Base-by-base conservation (phyloP, 2,113 vertebrate species). In the Podarcis cretensis region DNA sequence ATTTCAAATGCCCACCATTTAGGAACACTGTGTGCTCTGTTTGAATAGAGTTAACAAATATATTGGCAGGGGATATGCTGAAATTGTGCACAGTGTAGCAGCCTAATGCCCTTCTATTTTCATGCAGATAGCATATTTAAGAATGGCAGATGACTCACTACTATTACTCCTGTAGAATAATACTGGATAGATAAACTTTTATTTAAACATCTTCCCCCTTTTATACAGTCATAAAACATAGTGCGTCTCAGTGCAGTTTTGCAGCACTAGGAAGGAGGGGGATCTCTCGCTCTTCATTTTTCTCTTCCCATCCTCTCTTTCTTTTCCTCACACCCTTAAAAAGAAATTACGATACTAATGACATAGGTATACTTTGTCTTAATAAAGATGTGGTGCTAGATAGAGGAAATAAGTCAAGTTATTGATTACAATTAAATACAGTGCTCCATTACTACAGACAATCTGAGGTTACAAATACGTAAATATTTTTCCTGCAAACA, bases 91-190 rank as follows among this genome's bases (percentile, higher is more conserved):
- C 21, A 43, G 8, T 85, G 73, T 87, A 71, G 76, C 21, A 63
- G 23, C 30, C 65, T 59, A 83, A 83, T 83, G 63, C 35, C 63
- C 80, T 30, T 83, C 59, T 83, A 59, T 90, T 83, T 83, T 73
- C 71, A 81, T 69, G 57, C 4, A 35, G 66, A 35, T 73, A 37
- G 66, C 68, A 54, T 35, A 76, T 81, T 89, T 81, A 89, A 66
- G 6, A 40, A 35, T 66, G 25, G n/a, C 18, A 37, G 73, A 76
- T 90, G 79, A 57, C 54, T 82, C 57, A 59, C 21, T 83, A 4
- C 32, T 57, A 43, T 68, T 75, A 16, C 40, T 77, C 35, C 54
- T 57, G 30, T 25, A 16, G 84, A 82, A 85, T 59, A 76, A 90
- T 30, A 20, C 18, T 14, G 63, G 40, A 59, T 27, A 25, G 59